Conservation (phyloP, 2,797 vertebrate species). For the Semaprochilodus insignis region DNA sequence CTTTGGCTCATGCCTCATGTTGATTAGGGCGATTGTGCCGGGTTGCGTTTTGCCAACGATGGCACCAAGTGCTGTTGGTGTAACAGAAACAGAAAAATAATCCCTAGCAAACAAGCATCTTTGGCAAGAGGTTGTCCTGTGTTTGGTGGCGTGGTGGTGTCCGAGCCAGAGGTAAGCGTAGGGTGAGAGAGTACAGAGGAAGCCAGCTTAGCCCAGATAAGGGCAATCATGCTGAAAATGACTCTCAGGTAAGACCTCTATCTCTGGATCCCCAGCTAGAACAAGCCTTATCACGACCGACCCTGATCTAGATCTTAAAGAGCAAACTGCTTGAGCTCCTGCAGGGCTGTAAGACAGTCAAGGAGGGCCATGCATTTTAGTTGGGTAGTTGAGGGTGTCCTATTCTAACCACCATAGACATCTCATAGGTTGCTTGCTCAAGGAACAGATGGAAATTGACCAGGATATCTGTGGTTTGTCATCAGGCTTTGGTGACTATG, state of each 20-base stretch:
- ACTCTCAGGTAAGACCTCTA: constrained; percentile 84
- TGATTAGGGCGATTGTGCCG: constrained; percentile 67
- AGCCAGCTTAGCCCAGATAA: constrained; percentile 81
- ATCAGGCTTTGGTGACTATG: not conserved
- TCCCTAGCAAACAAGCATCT: constrained; percentile 80
- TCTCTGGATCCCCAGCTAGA: constrained; percentile 80
- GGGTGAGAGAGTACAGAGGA: constrained; percentile 73
- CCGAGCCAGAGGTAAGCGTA: constrained; percentile 73
- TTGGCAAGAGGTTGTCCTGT: constrained; percentile 68
- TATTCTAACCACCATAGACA: not conserved
- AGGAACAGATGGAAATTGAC: not conserved
- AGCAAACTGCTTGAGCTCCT: constrained; percentile 76
- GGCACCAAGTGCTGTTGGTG: constrained; percentile 73
- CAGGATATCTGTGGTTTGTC: not conserved
- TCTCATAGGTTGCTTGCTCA: not conserved
- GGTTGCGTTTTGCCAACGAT: constrained; percentile 67
- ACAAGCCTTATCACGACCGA: constrained; percentile 80
- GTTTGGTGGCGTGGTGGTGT: constrained; percentile 65
- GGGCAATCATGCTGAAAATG: constrained; percentile 84
- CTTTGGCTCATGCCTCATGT: constrained; percentile 73
- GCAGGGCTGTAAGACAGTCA: constrained; percentile 67
- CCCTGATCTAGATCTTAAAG: constrained; percentile 82
- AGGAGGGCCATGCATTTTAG: constrained; percentile 25
- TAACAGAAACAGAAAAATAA: constrained; percentile 73
- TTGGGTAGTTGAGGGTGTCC: not conserved